Evolutionary conservation across 2,797 vertebrate genomes (phyloP).

Genomic region (Takifugu ocellatus): DNA sequence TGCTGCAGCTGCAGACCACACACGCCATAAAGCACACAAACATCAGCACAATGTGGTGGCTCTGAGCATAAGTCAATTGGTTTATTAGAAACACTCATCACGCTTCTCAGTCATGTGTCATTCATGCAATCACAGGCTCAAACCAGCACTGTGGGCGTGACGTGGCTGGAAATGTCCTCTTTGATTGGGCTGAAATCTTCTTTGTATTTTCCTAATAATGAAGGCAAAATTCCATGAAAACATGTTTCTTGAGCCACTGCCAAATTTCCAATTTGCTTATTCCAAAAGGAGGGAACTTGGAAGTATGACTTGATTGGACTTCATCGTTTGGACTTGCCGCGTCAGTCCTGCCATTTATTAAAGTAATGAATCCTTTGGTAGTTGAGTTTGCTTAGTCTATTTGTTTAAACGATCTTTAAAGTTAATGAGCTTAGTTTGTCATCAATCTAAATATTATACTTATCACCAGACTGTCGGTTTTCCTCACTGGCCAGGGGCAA

Average conservation of each 20-base stretch:
- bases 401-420: constrained; percentile 60
- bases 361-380: constrained; percentile 3
- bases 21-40: constrained; percentile 17
- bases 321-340: background rate
- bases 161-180: background rate
- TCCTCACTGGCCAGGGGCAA: constrained; percentile 20
- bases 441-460: constrained; percentile 67
- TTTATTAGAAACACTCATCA: constrained; percentile 9
- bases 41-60: constrained; percentile 12
- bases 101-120: background rate
- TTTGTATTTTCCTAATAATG: background rate
- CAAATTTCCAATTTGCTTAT: background rate
- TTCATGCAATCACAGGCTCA: background rate
- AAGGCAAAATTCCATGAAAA: background rate
- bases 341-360: background rate
- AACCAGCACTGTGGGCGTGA: background rate
- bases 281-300: background rate
- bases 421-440: constrained; percentile 63
- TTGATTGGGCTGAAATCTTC: background rate
- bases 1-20: constrained; percentile 42
- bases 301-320: background rate
- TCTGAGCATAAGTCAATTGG: constrained; percentile 2
- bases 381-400: constrained; percentile 51
- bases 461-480: constrained; percentile 67
- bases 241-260: background rate